Evolutionary conservation across 2,888 invertebrate species (phyloP).

Genomic region (Opisthograptis luteolata): DNA sequence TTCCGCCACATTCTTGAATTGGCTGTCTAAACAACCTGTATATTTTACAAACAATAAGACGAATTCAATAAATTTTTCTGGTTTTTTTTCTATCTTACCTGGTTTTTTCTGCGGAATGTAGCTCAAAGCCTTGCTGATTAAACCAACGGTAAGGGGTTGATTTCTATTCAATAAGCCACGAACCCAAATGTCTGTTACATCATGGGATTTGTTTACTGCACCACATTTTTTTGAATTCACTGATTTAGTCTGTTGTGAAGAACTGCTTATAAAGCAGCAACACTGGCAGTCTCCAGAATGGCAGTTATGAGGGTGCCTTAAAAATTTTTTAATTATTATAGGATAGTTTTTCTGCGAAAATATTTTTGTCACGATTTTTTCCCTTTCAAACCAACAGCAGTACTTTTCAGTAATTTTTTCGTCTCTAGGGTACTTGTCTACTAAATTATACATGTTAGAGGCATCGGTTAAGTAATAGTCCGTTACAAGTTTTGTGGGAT

Average conservation of each 20-base stretch:
- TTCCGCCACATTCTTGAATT: conserved; percentile 1
- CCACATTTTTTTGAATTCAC: not conserved
- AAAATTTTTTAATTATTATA: conserved; percentile 13
- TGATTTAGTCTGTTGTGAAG: not conserved
- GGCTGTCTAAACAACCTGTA: not conserved
- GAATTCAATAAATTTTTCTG: conserved; percentile 8
- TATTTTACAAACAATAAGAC: conserved; percentile 19
- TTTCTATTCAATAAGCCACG: conserved; percentile 3
- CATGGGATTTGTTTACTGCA: conserved; percentile 2
- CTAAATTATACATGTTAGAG: conserved; percentile 6
- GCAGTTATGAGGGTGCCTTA: conserved; percentile 41
- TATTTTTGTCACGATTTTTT: conserved; percentile 25
- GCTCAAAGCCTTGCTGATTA: conserved; percentile 21
- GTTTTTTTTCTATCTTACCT: not conserved
- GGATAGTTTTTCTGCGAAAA: not conserved
- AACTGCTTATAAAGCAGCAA: conserved; percentile 36
- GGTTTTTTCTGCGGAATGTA: conserved; percentile 12
- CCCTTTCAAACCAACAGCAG: conserved; percentile 52
- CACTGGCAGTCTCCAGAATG: conserved; percentile 36
- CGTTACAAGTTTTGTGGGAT: conserved; percentile 7
- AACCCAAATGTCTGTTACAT: not conserved
- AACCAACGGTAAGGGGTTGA: not conserved
- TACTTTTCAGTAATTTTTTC: conserved; percentile 16
- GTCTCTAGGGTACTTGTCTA: conserved; percentile 12
- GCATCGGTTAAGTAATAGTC: conserved; percentile 14